phyloP scores from a whole-genome alignment of 2,888 invertebrate genomes.

The Ochropleura plecta region DNA sequence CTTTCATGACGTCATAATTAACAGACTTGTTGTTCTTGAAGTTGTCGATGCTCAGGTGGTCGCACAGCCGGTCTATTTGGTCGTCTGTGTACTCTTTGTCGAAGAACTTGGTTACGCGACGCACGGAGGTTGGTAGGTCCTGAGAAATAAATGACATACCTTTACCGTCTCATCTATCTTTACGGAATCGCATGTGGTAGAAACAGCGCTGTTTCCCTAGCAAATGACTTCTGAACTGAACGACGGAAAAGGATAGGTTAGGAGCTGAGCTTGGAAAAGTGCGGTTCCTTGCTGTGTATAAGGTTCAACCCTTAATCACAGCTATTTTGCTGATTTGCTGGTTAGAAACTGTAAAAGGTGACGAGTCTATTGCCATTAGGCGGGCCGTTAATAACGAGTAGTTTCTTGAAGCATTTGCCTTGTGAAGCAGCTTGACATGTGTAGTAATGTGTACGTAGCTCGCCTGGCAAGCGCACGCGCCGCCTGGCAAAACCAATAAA shows the following conservation, averaged over 20 bases:
- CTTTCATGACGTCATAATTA: slow-evolving; percentile 92
- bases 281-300: neutral
- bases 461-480: neutral
- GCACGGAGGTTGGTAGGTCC: slow-evolving; percentile 91
- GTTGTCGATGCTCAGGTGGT: slow-evolving; percentile 95
- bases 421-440: neutral
- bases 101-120: slow-evolving; percentile 91
- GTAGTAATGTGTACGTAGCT: neutral
- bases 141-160: slow-evolving; percentile 67
- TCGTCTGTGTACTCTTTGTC: slow-evolving; percentile 89
- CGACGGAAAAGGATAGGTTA: neutral
- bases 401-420: slow-evolving; percentile 3
- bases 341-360: neutral
- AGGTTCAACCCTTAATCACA: neutral
- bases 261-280: neutral
- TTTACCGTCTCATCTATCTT: neutral
- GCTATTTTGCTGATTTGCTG: neutral
- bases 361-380: neutral
- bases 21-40: slow-evolving; percentile 96
- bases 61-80: slow-evolving; percentile 91
- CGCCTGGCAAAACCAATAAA: neutral
- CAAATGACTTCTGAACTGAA: neutral
- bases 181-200: neutral
- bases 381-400: neutral
- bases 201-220: neutral